phyloP scores from a whole-genome alignment of 2,797 vertebrate species.

The Gadopsis bispinosus region DNA sequence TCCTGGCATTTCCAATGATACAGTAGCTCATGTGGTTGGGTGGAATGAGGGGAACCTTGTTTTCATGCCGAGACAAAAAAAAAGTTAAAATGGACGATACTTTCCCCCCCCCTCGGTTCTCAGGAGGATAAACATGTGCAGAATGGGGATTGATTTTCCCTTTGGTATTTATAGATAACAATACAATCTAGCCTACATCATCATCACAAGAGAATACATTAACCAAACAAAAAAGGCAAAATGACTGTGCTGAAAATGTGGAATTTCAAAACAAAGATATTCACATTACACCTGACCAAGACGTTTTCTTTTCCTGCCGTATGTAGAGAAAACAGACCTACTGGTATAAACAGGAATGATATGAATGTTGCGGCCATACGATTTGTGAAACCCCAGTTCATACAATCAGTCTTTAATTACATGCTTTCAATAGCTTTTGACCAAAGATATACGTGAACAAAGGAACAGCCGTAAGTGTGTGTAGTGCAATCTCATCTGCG shows the following conservation, averaged over 20 bases:
- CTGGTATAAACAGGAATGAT: not conserved
- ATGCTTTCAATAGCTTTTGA: not conserved
- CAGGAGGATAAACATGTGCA: not conserved
- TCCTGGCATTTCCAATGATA: no score
- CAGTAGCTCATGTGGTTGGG: no score
- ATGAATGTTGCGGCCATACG: not conserved
- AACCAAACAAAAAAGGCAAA: not conserved
- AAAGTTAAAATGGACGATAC: no score
- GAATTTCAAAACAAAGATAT: not conserved
- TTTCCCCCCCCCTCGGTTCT: no score
- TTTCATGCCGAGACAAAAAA: no score
- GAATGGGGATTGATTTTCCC: not conserved
- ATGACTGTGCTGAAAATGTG: not conserved
- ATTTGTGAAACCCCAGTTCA: not conserved
- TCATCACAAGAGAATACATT: not conserved
- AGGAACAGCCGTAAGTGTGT: fast-evolving
- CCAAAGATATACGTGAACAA: not conserved
- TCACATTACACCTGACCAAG: not conserved
- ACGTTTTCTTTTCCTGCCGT: not conserved
- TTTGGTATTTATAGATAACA: no score
- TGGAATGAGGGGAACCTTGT: no score
- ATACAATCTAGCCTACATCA: not conserved
- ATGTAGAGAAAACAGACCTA: not conserved
- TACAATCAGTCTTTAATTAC: not conserved
- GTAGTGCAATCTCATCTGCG: not conserved